Evolutionary conservation across 2,888 invertebrate species (phyloP).

Genomic region (Xestia sexstrigata): DNA sequence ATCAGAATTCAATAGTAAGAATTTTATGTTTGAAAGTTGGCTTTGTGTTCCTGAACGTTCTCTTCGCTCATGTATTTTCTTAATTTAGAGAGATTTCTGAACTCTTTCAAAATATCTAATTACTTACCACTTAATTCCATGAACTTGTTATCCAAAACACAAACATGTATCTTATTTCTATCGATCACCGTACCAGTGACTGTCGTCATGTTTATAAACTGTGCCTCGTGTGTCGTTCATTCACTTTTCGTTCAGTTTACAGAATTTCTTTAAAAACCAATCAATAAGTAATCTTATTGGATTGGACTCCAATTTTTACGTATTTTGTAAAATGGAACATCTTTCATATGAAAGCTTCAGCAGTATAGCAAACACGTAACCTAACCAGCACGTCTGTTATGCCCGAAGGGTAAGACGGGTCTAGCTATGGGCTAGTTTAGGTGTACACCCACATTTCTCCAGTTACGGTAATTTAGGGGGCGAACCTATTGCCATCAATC

Average conservation of each 20-base stretch:
- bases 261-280: constrained; percentile 2
- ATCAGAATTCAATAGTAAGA: neutral
- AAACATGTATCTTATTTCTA: constrained; percentile 6
- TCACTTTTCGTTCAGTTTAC: constrained; percentile 13
- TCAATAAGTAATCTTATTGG: neutral
- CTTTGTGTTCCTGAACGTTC: neutral
- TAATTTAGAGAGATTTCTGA: neutral
- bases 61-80: neutral
- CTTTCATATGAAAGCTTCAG: neutral
- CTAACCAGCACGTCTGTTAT: neutral
- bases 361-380: neutral
- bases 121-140: neutral
- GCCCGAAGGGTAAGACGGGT: neutral
- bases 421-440: neutral
- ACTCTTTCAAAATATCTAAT: neutral
- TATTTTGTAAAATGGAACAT: neutral
- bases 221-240: constrained; percentile 29
- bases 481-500: neutral
- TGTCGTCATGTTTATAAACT: constrained; percentile 37
- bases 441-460: neutral
- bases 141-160: neutral
- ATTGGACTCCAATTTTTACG: neutral
- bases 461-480: neutral
- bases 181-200: neutral
- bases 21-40: neutral